Percentiles rank a stretch among this genome's conserved stretches.
Evolutionary conservation across 1,140 invertebrate species (phyloP).

Genomic region (Hesperophylax magnus): DNA sequence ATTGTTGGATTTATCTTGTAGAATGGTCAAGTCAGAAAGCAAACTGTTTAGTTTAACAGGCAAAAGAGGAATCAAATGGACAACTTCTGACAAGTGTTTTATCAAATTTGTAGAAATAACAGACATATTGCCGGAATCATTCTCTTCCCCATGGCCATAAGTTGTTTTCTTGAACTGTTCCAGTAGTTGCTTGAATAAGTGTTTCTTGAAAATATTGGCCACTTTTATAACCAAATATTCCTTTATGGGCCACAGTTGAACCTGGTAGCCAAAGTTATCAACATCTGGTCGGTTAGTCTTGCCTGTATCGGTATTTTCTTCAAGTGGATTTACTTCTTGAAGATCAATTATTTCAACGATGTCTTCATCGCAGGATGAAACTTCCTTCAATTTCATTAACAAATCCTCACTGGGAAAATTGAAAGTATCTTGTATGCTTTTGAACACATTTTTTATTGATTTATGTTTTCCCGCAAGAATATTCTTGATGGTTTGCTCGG

Average conservation of each 20-base stretch:
- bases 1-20: background rate
- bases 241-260: constrained; percentile 63
- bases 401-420: constrained; percentile 50
- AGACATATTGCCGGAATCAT: background rate
- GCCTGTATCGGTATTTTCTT: background rate
- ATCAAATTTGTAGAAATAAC: constrained; percentile 24
- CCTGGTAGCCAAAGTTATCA: constrained; percentile 52
- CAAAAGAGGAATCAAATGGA: constrained; percentile 16
- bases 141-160: background rate
- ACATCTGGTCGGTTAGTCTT: background rate
- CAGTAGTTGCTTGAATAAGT: constrained; percentile 55
- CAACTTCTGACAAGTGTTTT: constrained; percentile 35
- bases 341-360: background rate
- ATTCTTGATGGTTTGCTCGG: constrained; percentile 11
- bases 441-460: constrained; percentile 30
- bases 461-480: constrained; percentile 20
- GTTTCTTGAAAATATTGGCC: constrained; percentile 59
- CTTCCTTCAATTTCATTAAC: background rate
- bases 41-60: constrained; percentile 38
- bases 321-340: background rate
- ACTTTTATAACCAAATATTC: constrained; percentile 65
- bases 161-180: constrained; percentile 8
- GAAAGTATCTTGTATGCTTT: constrained; percentile 50
- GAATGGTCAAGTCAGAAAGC: constrained; percentile 24
- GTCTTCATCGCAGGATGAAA: background rate